A percentile compares a stretch with the other conserved stretches of the same genome.
phyloP scores from a whole-genome alignment of 2,797 vertebrate species.

The Pangasius krempfi region DNA sequence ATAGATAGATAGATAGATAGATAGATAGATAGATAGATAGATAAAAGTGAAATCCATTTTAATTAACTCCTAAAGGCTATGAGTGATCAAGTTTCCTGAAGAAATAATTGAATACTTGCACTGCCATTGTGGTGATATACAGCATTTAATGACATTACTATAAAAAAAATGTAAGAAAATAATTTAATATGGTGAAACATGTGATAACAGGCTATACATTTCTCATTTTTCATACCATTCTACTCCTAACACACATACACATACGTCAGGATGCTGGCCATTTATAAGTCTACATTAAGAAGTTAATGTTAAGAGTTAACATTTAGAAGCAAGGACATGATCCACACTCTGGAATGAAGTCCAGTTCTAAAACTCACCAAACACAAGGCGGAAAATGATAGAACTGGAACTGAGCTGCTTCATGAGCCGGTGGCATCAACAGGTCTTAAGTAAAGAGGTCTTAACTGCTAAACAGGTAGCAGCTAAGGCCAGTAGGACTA shows the following conservation, averaged over 20 bases:
- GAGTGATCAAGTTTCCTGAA: neutral
- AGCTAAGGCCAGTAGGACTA: neutral
- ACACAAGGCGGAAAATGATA: neutral
- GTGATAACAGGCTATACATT: neutral
- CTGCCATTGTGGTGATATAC: neutral
- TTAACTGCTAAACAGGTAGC: neutral
- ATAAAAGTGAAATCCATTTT: neutral
- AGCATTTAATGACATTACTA: neutral
- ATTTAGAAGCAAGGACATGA: neutral
- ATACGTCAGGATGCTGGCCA: neutral
- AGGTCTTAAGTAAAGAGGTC: neutral
- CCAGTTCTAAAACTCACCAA: neutral
- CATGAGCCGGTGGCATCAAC: neutral
- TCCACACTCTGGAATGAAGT: constrained; percentile 13
- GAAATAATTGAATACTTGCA: neutral
- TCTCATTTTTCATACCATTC: neutral
- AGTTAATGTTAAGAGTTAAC: neutral
- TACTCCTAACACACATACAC: neutral
- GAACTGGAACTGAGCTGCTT: neutral
- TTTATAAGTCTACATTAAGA: neutral
- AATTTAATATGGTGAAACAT: neutral
- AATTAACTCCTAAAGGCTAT: neutral
- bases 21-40: too few species aligned
- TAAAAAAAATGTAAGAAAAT: neutral
- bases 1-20: too few species aligned